A percentile compares a stretch with the other conserved stretches of the same genome.
Conservation (phyloP, 1,140 invertebrate species). For the Aphelenchoides fujianensis region DNA sequence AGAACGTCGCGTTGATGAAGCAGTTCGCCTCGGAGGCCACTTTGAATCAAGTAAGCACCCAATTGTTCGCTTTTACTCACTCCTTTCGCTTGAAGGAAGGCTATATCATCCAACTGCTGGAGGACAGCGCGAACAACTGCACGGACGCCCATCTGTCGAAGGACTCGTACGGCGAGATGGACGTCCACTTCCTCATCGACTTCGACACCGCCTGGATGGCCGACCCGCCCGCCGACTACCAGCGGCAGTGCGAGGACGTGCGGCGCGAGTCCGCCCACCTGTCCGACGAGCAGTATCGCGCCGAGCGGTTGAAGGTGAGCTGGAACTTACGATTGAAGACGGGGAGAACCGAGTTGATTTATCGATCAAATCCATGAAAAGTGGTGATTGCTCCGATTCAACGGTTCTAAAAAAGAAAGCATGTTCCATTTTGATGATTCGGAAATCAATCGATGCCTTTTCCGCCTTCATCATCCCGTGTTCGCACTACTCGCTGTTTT, state of each 20-base stretch:
- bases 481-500: slow-evolving; percentile 28
- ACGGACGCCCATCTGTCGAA: slow-evolving; percentile 69
- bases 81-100: slow-evolving; percentile 59
- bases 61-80: background rate
- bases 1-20: slow-evolving; percentile 6
- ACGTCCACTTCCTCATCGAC: slow-evolving; percentile 69
- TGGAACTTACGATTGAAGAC: too few relatives aligned
- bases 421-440: too few relatives aligned
- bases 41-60: background rate
- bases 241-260: slow-evolving; percentile 66
- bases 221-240: slow-evolving; percentile 64
- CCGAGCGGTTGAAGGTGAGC: slow-evolving; percentile 68
- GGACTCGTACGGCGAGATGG: slow-evolving; percentile 67
- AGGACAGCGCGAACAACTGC: slow-evolving; percentile 67
- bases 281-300: slow-evolving; percentile 67
- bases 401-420: too few relatives aligned
- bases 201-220: slow-evolving; percentile 69
- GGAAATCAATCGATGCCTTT: too few relatives aligned
- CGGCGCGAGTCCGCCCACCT: slow-evolving; percentile 68
- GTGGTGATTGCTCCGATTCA: too few relatives aligned
- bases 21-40: slow-evolving; percentile 4
- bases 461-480: background rate
- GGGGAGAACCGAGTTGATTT: too few relatives aligned
- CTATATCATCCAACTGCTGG: slow-evolving; percentile 64
- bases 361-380: too few relatives aligned